Percentiles rank a stretch among this genome's conserved stretches.
phyloP scores from a whole-genome alignment of 2,888 invertebrate genomes.

The Alsophila aescularia region DNA sequence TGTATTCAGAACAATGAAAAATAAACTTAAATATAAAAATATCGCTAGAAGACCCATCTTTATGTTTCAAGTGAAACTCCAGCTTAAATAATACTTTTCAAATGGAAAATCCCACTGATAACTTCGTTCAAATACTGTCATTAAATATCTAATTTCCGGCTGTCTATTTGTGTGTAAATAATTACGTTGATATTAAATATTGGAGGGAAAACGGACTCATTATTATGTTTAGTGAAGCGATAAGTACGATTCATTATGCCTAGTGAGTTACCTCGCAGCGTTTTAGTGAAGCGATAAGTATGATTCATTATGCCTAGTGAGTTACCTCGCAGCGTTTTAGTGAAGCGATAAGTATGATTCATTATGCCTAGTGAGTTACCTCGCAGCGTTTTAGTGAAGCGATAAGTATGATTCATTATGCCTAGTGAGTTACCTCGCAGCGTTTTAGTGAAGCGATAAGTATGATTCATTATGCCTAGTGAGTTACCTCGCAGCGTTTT shows the following conservation, averaged over 20 bases:
- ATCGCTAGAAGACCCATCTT: constrained; percentile 4
- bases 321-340: too few species aligned
- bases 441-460: too few species aligned
- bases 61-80: not conserved
- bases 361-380: too few species aligned
- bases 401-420: too few species aligned
- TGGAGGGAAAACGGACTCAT: constrained; percentile 38
- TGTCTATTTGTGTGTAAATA: constrained; percentile 41
- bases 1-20: constrained; percentile 10
- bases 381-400: too few species aligned
- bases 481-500: too few species aligned
- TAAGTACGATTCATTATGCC: constrained; percentile 34
- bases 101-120: constrained; percentile 18
- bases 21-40: constrained; percentile 7
- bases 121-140: constrained; percentile 35
- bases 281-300: not conserved
- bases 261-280: constrained; percentile 7
- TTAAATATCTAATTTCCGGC: constrained; percentile 61
- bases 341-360: too few species aligned
- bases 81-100: constrained; percentile 8
- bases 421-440: too few species aligned
- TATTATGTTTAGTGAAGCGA: constrained; percentile 38
- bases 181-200: constrained; percentile 43
- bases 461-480: too few species aligned
- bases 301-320: too few species aligned